Evolutionary conservation across 2,113 vertebrate species (phyloP).

Genomic region (Vidua chalybeata): DNA sequence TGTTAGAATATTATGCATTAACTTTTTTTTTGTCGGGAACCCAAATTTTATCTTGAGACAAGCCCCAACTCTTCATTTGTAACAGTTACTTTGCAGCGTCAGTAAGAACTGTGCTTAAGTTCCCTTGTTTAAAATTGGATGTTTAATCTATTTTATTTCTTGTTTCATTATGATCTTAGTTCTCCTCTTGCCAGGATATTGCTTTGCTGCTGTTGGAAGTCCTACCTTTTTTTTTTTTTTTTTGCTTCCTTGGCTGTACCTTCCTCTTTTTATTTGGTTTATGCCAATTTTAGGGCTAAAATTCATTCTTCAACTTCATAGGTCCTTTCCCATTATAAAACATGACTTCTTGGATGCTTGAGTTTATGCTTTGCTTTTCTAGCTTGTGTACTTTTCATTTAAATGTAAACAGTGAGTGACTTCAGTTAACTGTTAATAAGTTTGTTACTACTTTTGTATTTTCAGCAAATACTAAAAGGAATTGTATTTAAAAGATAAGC

Average conservation of each 20-base stretch:
- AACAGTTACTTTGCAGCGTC: background rate
- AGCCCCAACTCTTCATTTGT: background rate
- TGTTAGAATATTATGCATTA: background rate
- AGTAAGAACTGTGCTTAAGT: background rate
- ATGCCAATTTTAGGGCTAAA: background rate
- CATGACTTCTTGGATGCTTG: background rate
- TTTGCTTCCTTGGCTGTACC: background rate
- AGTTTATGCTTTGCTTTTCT: background rate
- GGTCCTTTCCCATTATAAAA: background rate
- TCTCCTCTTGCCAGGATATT: background rate
- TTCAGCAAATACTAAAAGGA: background rate
- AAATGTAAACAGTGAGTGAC: background rate
- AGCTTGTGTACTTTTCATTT: background rate
- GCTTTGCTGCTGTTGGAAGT: background rate
- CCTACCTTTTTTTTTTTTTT: background rate
- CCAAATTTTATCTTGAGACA: background rate
- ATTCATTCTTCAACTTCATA: background rate
- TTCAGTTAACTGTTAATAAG: background rate
- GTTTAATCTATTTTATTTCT: background rate
- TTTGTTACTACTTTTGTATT: background rate
- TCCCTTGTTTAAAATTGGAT: background rate
- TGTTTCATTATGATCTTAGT: background rate
- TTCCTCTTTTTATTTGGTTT: background rate
- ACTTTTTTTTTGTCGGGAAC: background rate
- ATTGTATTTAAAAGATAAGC: background rate